phyloP scores from a whole-genome alignment of 2,113 vertebrate species.

The Muntiacus muntjak region DNA sequence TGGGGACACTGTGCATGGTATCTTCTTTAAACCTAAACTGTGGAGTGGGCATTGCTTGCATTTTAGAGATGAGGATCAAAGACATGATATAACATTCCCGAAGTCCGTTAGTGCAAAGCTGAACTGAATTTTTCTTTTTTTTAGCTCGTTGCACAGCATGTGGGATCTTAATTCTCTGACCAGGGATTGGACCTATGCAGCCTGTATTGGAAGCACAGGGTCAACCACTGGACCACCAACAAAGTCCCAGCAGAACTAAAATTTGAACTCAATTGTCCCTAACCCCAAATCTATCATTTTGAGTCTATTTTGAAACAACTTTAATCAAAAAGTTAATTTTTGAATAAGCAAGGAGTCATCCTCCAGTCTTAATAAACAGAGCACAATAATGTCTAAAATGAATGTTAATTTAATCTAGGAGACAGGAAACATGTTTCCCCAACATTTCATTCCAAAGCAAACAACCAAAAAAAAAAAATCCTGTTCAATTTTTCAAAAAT shows the following conservation, averaged over 20 bases:
- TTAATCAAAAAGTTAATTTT: background rate
- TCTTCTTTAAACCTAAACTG: background rate
- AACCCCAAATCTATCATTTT: background rate
- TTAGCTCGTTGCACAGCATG: background rate
- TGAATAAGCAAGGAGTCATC: background rate
- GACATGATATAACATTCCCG: background rate
- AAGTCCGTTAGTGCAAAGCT: background rate
- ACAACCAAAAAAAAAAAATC: background rate
- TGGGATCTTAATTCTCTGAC: background rate
- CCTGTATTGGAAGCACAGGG: background rate
- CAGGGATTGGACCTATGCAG: background rate
- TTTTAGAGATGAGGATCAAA: background rate
- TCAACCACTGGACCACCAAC: background rate
- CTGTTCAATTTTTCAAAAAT: background rate
- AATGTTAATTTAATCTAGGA: background rate
- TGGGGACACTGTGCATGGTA: background rate
- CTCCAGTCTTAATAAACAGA: background rate
- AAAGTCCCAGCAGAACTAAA: background rate
- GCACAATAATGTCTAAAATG: background rate
- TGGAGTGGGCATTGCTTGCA: background rate
- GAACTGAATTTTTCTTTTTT: background rate
- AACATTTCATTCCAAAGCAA: background rate
- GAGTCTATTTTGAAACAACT: background rate
- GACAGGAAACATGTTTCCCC: background rate
- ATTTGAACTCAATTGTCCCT: background rate